phyloP scores from a whole-genome alignment of 2,113 vertebrate species.

The Orthochromis malagaraziensis region DNA sequence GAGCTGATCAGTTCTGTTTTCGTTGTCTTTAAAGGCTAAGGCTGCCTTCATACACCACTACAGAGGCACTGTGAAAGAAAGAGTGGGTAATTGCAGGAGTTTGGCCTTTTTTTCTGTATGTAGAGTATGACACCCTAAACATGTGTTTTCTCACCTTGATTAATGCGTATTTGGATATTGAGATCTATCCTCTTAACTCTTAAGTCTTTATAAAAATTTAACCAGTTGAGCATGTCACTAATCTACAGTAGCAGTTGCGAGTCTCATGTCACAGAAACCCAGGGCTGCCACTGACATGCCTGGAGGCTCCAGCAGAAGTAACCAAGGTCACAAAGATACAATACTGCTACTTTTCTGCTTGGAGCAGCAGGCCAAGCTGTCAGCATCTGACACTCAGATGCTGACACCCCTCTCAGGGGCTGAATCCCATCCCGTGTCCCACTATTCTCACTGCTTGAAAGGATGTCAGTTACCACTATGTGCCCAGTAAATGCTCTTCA shows the following conservation, averaged over 20 bases:
- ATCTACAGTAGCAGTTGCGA: slow-evolving; percentile 2
- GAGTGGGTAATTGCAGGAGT: background rate
- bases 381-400: slow-evolving; percentile 44
- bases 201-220: background rate
- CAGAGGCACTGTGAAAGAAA: background rate
- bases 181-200: background rate
- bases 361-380: slow-evolving; percentile 49
- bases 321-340: slow-evolving; percentile 62
- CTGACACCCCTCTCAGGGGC: slow-evolving; percentile 19
- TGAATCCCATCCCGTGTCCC: slow-evolving; percentile 10
- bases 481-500: background rate
- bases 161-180: background rate
- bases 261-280: slow-evolving; percentile 22
- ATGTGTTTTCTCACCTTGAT: background rate
- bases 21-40: background rate
- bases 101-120: background rate
- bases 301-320: slow-evolving; percentile 33
- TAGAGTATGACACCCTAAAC: background rate
- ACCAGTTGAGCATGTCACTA: slow-evolving; percentile 2
- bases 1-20: background rate
- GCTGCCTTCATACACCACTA: background rate
- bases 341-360: background rate
- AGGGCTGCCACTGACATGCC: slow-evolving; percentile 31
- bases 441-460: background rate
- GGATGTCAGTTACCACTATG: background rate